Evolutionary conservation across 2,113 vertebrate species (phyloP).

Genomic region (Salvelinus namaycush): DNA sequence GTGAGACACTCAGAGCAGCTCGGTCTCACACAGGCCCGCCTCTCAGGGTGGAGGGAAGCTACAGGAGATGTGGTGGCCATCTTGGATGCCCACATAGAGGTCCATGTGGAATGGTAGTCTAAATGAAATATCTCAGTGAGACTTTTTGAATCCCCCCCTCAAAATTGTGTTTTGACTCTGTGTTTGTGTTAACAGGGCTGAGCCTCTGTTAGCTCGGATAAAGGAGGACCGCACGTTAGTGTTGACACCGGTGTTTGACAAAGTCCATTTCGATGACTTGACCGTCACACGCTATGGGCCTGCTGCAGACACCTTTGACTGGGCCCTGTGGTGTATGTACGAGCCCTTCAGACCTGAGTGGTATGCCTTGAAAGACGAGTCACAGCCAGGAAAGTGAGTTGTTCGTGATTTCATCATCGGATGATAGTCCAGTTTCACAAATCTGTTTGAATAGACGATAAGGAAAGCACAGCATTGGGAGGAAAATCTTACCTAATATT

Average conservation of each 20-base stretch:
- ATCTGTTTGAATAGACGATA: neutral
- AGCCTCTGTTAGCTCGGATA: slow-evolving; percentile 70
- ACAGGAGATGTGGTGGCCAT: slow-evolving; percentile 67
- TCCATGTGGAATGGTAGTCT: slow-evolving; percentile 22
- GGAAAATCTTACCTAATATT: neutral
- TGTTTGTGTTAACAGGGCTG: slow-evolving; percentile 55
- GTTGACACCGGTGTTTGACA: slow-evolving; percentile 69
- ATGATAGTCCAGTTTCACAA: neutral
- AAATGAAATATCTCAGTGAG: neutral
- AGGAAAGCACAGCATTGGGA: neutral
- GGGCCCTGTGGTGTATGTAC: slow-evolving; percentile 74
- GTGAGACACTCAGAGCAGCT: slow-evolving; percentile 50
- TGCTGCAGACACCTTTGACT: slow-evolving; percentile 65
- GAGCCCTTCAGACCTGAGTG: slow-evolving; percentile 64
- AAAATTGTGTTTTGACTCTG: neutral
- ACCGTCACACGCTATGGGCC: slow-evolving; percentile 24
- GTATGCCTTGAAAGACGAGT: slow-evolving; percentile 53
- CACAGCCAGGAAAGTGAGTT: slow-evolving; percentile 72
- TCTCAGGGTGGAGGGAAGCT: slow-evolving; percentile 61
- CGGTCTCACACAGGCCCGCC: slow-evolving; percentile 56
- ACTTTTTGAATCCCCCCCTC: neutral
- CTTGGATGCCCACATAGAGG: slow-evolving; percentile 61
- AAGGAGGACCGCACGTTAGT: slow-evolving; percentile 66
- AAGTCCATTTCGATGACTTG: slow-evolving; percentile 62
- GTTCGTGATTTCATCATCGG: neutral